Percentiles rank a stretch among this genome's conserved stretches.
Evolutionary conservation across 2,797 vertebrate genomes (phyloP).

Genomic region (Trematomus bernacchii): DNA sequence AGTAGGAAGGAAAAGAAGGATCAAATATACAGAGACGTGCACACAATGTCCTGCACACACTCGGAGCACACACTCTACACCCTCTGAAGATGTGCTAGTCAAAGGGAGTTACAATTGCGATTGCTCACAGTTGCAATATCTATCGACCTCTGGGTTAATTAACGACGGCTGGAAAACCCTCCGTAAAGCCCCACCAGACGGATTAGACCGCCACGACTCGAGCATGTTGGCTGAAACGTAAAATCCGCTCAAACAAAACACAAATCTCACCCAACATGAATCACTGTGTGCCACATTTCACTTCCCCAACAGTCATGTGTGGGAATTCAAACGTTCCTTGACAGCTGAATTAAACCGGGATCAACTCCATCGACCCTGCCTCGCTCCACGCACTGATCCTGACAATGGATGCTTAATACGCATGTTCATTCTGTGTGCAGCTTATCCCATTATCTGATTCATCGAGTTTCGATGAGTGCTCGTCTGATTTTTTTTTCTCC

Average conservation of each 20-base stretch:
- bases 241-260: conserved; percentile 44
- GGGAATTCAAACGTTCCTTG: conserved; percentile 44
- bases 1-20: conserved; percentile 1
- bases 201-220: conserved; percentile 37
- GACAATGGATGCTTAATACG: conserved; percentile 50
- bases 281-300: conserved; percentile 14
- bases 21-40: conserved; percentile 23
- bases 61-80: background rate
- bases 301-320: conserved; percentile 1
- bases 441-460: conserved; percentile 60
- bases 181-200: background rate
- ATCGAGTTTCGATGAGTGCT: conserved; percentile 50
- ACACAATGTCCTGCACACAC: background rate
- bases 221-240: conserved; percentile 43
- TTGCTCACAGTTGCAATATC: conserved; percentile 48
- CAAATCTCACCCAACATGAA: conserved; percentile 14
- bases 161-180: conserved; percentile 42
- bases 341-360: conserved; percentile 48
- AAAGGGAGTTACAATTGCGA: conserved; percentile 44
- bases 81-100: conserved; percentile 26
- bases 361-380: conserved; percentile 18
- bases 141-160: conserved; percentile 73
- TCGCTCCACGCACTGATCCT: background rate
- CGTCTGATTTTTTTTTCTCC: conserved; percentile 22
- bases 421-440: conserved; percentile 52